These are phyloP conservation scores for Camponotus pennsylvanicus DNA, from an alignment of 1,140 invertebrate species.

Conservation along the genomic window DNA sequence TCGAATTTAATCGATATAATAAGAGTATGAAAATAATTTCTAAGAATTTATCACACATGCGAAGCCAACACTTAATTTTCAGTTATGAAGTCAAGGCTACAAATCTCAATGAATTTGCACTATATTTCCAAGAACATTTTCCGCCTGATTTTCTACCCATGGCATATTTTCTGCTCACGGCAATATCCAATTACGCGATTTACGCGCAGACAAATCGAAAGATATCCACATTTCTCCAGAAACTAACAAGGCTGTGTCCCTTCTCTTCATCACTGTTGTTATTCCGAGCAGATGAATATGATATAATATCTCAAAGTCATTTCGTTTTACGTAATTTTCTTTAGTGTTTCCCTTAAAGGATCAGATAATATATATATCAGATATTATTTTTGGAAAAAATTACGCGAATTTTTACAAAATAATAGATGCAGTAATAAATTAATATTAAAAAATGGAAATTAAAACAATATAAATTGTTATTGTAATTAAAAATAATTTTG, in stretches of 20 bases:
- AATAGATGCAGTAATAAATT: background rate
- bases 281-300: slow-evolving; percentile 4
- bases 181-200: slow-evolving; percentile 42
- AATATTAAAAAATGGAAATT: background rate
- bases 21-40: background rate
- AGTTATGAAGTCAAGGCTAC: background rate
- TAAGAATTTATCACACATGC: no score
- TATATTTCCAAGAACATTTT: background rate
- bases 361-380: background rate
- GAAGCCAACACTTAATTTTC: background rate
- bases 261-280: background rate
- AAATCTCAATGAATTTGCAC: background rate
- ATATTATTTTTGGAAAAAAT: background rate
- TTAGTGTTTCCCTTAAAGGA: background rate
- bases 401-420: background rate
- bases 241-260: background rate
- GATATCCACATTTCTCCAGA: slow-evolving; percentile 9
- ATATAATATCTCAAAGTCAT: slow-evolving; percentile 14
- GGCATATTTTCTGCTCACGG: background rate
- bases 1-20: background rate
- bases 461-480: background rate
- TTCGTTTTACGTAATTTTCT: background rate
- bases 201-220: slow-evolving; percentile 1
- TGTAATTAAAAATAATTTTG: background rate
- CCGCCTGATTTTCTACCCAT: background rate